phyloP scores from a whole-genome alignment of 2,888 invertebrate genomes.

The Drosophila pseudotakahashii region DNA sequence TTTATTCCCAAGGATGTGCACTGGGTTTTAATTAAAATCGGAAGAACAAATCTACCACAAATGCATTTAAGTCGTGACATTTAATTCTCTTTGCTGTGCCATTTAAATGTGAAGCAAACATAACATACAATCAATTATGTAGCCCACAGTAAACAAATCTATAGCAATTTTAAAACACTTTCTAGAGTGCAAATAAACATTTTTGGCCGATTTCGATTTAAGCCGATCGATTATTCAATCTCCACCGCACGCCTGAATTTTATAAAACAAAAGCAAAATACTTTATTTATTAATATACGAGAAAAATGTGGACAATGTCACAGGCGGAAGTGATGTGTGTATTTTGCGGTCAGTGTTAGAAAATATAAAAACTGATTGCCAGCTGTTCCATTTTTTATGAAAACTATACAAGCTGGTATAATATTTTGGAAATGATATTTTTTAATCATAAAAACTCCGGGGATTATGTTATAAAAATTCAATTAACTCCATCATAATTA shows the following conservation, averaged over 20 bases:
- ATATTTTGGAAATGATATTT: neutral
- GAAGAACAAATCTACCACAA: neutral
- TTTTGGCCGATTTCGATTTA: neutral
- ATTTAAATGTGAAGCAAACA: neutral
- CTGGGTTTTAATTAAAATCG: neutral
- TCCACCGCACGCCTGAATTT: neutral
- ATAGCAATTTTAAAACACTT: neutral
- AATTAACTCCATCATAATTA: slow-evolving; percentile 16
- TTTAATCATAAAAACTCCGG: neutral
- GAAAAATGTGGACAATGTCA: neutral
- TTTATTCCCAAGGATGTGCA: neutral
- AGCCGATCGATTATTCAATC: neutral
- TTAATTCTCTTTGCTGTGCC: neutral
- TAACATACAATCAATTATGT: too few species aligned
- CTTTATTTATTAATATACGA: neutral
- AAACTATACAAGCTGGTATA: too few species aligned
- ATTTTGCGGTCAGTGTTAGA: slow-evolving; percentile 16
- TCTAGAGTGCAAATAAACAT: neutral
- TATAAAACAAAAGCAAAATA: neutral
- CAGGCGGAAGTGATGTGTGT: neutral
- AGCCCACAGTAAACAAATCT: neutral
- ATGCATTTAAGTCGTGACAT: neutral
- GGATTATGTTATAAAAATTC: slow-evolving; percentile 21
- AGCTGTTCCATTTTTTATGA: neutral
- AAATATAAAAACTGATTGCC: neutral